Percentiles rank a stretch among this genome's conserved stretches.
phyloP scores from a whole-genome alignment of 1,140 invertebrate genomes.

The Tachypleus tridentatus region DNA sequence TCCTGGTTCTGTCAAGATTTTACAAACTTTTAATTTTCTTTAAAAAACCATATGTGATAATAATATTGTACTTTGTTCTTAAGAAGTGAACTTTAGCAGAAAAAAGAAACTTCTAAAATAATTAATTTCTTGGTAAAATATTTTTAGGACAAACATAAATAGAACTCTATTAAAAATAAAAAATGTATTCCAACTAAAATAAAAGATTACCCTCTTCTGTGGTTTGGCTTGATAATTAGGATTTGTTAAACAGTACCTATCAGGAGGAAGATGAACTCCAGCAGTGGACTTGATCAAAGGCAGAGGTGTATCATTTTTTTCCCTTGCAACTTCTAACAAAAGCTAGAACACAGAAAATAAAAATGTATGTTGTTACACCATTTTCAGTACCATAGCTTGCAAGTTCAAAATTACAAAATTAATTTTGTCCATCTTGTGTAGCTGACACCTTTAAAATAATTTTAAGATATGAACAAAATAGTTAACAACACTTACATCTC shows the following conservation, averaged over 20 bases:
- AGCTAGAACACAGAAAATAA: constrained; percentile 36
- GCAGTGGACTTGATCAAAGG: constrained; percentile 82
- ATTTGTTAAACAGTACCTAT: constrained; percentile 61
- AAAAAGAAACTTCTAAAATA: no score
- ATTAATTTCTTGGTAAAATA: no score
- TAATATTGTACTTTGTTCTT: no score
- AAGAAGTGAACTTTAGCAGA: no score
- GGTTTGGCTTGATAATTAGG: constrained; percentile 58
- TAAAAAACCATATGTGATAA: no score
- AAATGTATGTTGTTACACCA: not conserved
- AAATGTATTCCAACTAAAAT: no score
- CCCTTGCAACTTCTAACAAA: constrained; percentile 68
- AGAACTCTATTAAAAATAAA: no score
- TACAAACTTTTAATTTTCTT: no score
- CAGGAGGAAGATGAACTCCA: constrained; percentile 77
- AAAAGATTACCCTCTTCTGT: not conserved
- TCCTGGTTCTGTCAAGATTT: no score
- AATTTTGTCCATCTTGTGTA: not conserved
- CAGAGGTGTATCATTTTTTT: constrained; percentile 71
- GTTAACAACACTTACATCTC: constrained; percentile 51
- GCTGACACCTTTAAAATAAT: constrained; percentile 1
- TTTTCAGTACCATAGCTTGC: not conserved
- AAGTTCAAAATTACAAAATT: not conserved
- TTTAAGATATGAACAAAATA: not conserved
- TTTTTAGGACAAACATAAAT: no score